Evolutionary conservation across 2,113 vertebrate genomes (phyloP), one percentile per base, ranked within the genome.

Genomic region (Regulus satrapa): DNA sequence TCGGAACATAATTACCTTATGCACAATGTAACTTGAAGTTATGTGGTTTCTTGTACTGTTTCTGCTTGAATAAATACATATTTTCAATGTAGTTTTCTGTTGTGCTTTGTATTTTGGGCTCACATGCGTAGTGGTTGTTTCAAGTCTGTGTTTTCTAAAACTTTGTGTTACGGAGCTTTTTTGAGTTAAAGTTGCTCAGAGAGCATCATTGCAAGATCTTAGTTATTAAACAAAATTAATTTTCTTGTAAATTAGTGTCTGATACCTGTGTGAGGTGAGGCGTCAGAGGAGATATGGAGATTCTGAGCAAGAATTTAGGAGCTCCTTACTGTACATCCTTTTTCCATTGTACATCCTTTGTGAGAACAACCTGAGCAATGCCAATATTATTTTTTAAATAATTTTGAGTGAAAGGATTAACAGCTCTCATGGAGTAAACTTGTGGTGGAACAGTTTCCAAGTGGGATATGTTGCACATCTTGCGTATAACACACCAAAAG

Each of bases 261-360:
- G 8, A 1, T 21, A 7, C 3, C 4, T 2, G 16, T 5, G 5
- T 0, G 0, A 8, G 34, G 34, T 9, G 45, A 19, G 52, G 18
- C 74, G 34, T 49, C 5, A 2, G 43, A 63, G 32, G 23, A 84
- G 48, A 31, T 8, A 21, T 24, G 21, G 49, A 76, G 58, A 25
- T 43, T 38, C 71, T 46, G 46, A 79, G 15, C 8, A 28, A 23
- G 62, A 40, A 8, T 48, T 67, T 8, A 32, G 32, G 34, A 29
- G 14, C 31, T 76, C 18, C 14, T 63, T 48, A 31, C 18, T 38
- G 4, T n/a, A 14, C 24, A 29, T 63, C 8, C 4, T 23, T 43
- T 41, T 91, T 58, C 40, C 1, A 1, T 49, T 75, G 5, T 32
- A 14, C 7, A 10, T 36, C 12, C 6, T 1, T 43, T 79, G 29